Evolutionary conservation across 2,888 invertebrate species (phyloP).

Genomic region (Caenorhabditis drosophilae): DNA sequence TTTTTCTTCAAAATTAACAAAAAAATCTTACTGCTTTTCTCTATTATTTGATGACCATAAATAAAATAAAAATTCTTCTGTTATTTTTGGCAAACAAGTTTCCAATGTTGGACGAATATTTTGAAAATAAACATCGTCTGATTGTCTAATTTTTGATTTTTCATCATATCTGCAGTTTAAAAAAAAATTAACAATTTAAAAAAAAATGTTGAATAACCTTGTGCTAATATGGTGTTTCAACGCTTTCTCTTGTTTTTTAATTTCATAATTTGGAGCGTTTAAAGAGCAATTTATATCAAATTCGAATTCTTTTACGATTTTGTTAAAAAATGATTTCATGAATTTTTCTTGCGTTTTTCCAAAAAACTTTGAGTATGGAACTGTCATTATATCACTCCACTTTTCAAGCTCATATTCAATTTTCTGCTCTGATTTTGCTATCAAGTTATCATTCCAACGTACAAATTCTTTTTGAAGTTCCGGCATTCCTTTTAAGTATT

Average conservation of each 20-base stretch:
- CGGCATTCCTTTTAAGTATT: constrained; percentile 1
- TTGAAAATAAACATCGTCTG: constrained; percentile 24
- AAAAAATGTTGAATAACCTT: background rate
- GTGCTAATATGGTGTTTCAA: constrained; percentile 6
- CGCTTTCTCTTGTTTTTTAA: background rate
- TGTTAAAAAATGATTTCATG: constrained; percentile 4
- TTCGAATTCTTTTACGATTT: constrained; percentile 6
- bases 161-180: constrained; percentile 7
- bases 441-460: constrained; percentile 11
- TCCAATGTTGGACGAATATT: constrained; percentile 3
- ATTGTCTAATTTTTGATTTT: background rate
- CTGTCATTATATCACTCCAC: constrained; percentile 4
- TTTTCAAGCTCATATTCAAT: constrained; percentile 3
- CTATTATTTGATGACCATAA: background rate
- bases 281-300: constrained; percentile 2
- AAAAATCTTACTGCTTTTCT: constrained; percentile 3
- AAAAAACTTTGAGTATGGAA: constrained; percentile 1
- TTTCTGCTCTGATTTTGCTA: background rate
- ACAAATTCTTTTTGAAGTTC: constrained; percentile 7
- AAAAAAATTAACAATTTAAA: too few species aligned
- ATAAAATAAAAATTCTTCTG: constrained; percentile 2
- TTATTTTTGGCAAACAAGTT: background rate
- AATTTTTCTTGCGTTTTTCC: constrained; percentile 7
- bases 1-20: background rate
- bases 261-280: constrained; percentile 2